phyloP scores from a whole-genome alignment of 2,113 vertebrate species.

The Indicator maculatus region DNA sequence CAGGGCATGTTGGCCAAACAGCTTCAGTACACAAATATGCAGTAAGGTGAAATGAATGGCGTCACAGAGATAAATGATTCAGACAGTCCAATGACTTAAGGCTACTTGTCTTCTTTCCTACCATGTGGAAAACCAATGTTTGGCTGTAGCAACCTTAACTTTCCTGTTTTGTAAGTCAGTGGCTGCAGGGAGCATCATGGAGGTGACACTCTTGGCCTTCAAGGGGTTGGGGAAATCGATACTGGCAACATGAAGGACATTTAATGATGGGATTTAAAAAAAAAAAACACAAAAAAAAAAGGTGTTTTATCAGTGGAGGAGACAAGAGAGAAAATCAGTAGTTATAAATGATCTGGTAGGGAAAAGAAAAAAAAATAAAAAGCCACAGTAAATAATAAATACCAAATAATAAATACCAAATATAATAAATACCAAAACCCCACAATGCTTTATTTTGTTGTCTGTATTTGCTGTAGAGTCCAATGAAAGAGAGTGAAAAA shows the following conservation, averaged over 20 bases:
- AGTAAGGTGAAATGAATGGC: background rate
- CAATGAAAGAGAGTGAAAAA: background rate
- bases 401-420: rapidly evolving
- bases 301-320: background rate
- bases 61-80: constrained; percentile 11
- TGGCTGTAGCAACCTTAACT: background rate
- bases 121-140: background rate
- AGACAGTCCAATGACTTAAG: constrained; percentile 12
- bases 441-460: background rate
- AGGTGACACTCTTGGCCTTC: constrained; percentile 21
- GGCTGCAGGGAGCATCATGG: background rate
- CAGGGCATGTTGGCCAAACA: constrained; percentile 15
- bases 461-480: background rate
- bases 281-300: background rate
- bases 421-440: background rate
- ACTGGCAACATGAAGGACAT: background rate
- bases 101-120: constrained; percentile 36
- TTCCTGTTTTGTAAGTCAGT: constrained; percentile 20
- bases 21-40: background rate
- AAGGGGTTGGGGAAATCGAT: constrained; percentile 40
- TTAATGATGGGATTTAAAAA: background rate
- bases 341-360: background rate
- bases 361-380: background rate
- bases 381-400: background rate
- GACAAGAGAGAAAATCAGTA: background rate